These are phyloP conservation scores for Halcyon chelicuti DNA, from an alignment of 2,797 vertebrate species.

Conservation along the genomic window DNA sequence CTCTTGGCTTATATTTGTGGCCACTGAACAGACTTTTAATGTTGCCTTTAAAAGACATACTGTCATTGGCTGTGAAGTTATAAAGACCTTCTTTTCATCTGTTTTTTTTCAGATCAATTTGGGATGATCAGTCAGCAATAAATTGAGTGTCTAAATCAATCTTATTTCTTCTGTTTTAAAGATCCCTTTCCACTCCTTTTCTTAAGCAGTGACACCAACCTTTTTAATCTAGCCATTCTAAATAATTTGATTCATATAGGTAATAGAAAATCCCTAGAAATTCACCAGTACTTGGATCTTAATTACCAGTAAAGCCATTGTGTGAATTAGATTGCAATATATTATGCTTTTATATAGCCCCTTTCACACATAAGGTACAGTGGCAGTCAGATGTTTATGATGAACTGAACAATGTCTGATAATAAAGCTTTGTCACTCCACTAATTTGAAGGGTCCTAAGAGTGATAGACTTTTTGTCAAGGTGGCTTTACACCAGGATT, in stretches of 20 bases:
- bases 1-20: neutral
- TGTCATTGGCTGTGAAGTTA: neutral
- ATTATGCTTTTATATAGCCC: neutral
- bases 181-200: neutral
- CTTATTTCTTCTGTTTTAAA: neutral
- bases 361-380: neutral
- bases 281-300: conserved; percentile 21
- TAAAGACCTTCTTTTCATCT: neutral
- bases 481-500: neutral
- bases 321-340: conserved; percentile 36
- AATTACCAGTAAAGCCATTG: conserved; percentile 36
- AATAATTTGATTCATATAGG: neutral
- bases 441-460: conserved; percentile 25
- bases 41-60: neutral
- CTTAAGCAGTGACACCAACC: neutral
- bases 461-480: neutral
- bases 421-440: conserved; percentile 39
- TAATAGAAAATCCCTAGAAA: conserved; percentile 39
- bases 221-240: neutral
- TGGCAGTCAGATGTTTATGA: neutral
- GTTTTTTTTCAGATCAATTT: neutral
- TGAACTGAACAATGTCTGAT: conserved; percentile 23
- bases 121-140: neutral
- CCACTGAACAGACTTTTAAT: neutral
- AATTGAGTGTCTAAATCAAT: conserved; percentile 1